Evolutionary conservation across 2,113 vertebrate species (phyloP).

Genomic region (Rhinolophus sinicus): DNA sequence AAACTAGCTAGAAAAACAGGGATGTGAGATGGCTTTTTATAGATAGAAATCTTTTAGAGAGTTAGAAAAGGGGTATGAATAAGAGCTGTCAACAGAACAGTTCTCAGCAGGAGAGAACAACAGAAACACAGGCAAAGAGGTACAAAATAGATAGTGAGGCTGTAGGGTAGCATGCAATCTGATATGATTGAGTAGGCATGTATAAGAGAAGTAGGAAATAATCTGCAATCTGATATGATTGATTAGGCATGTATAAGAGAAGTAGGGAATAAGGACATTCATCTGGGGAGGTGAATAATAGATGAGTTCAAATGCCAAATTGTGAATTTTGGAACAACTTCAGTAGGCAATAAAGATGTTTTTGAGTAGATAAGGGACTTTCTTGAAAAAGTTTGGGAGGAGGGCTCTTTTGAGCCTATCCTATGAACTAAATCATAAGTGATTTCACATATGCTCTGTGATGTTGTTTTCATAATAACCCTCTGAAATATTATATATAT

Average conservation of each 20-base stretch:
- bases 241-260: neutral
- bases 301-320: neutral
- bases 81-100: neutral
- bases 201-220: neutral
- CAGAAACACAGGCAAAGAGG: neutral
- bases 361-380: neutral
- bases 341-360: neutral
- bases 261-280: neutral
- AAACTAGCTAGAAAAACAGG: neutral
- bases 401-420: neutral
- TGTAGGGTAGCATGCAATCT: neutral
- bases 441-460: neutral
- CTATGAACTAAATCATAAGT: neutral
- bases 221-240: neutral
- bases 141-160: neutral
- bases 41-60: neutral
- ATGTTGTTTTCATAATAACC: neutral
- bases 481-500: neutral
- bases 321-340: neutral
- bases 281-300: neutral
- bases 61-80: neutral
- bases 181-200: neutral
- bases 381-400: neutral
- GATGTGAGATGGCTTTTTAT: neutral
- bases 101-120: neutral